Percentiles rank a stretch among this genome's conserved stretches.
These are phyloP conservation scores for Trissolcus brochymenae DNA, from an alignment of 2,888 invertebrate species.

Conservation along the genomic window DNA sequence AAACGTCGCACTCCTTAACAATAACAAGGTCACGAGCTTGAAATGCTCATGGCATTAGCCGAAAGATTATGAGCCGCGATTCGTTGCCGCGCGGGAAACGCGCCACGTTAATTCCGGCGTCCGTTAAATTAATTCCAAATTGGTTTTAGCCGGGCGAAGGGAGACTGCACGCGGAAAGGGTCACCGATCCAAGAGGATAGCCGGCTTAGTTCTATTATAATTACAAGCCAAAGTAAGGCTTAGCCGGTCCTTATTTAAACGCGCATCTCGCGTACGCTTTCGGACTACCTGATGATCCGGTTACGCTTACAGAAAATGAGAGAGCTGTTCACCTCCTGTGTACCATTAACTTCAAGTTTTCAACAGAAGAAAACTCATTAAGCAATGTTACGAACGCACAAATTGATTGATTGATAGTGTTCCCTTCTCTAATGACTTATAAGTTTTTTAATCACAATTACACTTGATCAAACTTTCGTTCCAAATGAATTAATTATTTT, in stretches of 20 bases:
- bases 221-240: slow-evolving; percentile 61
- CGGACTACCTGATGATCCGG: slow-evolving; percentile 58
- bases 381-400: slow-evolving; percentile 1
- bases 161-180: slow-evolving; percentile 55
- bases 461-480: too few relatives aligned
- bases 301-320: slow-evolving; percentile 53
- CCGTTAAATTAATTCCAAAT: slow-evolving; percentile 63
- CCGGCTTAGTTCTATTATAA: slow-evolving; percentile 63
- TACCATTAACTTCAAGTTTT: slow-evolving; percentile 45
- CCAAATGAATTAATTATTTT: too few relatives aligned
- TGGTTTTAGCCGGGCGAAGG: slow-evolving; percentile 59
- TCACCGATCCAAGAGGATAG: slow-evolving; percentile 61
- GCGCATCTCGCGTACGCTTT: slow-evolving; percentile 54
- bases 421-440: too few relatives aligned
- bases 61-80: slow-evolving; percentile 56
- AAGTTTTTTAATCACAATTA: too few relatives aligned
- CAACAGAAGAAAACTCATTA: slow-evolving; percentile 38
- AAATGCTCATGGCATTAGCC: slow-evolving; percentile 60
- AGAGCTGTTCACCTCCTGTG: slow-evolving; percentile 38
- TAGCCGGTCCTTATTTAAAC: slow-evolving; percentile 60
- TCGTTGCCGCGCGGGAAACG: slow-evolving; percentile 44
- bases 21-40: slow-evolving; percentile 60
- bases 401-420: slow-evolving; percentile 12
- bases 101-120: slow-evolving; percentile 58
- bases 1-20: slow-evolving; percentile 38